Evolutionary conservation across 53 echinoderm and acorn worm species (phyloP).

Genomic region (Echinarachnius parma): DNA sequence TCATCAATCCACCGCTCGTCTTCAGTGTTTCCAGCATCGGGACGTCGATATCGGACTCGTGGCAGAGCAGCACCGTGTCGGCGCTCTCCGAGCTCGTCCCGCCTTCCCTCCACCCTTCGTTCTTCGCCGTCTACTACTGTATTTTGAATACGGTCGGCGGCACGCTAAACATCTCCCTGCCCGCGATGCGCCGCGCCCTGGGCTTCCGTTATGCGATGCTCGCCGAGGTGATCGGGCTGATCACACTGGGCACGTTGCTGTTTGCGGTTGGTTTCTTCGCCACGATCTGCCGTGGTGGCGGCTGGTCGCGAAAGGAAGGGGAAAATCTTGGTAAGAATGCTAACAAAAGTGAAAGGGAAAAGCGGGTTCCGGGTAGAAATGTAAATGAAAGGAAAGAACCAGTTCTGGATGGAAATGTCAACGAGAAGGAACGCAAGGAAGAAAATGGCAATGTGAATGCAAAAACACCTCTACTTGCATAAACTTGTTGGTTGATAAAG

Average conservation of each 20-base stretch:
- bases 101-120: conserved; percentile 12
- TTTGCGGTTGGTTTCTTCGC: conserved; percentile 15
- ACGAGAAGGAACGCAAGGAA: too few relatives aligned
- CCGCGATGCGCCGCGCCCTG: conserved; percentile 18
- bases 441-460: too few relatives aligned
- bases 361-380: too few relatives aligned
- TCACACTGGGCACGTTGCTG: conserved; percentile 15
- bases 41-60: conserved; percentile 19
- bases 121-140: conserved; percentile 41
- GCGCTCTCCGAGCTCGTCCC: conserved; percentile 31
- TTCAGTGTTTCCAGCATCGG: conserved; percentile 15
- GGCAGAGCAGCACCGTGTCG: conserved; percentile 13
- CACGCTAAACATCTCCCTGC: conserved; percentile 29
- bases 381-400: too few relatives aligned
- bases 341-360: too few relatives aligned
- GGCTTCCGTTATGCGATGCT: conserved; percentile 26
- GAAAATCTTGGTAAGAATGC: too few relatives aligned
- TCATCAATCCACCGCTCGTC: conserved; percentile 21
- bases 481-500: too few relatives aligned
- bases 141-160: conserved; percentile 37
- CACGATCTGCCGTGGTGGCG: conserved; percentile 2
- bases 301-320: too few relatives aligned
- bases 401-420: too few relatives aligned
- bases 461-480: too few relatives aligned
- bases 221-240: conserved; percentile 17